Conservation (phyloP, 2,113 vertebrate genomes). For the Tetrao urogallus region DNA sequence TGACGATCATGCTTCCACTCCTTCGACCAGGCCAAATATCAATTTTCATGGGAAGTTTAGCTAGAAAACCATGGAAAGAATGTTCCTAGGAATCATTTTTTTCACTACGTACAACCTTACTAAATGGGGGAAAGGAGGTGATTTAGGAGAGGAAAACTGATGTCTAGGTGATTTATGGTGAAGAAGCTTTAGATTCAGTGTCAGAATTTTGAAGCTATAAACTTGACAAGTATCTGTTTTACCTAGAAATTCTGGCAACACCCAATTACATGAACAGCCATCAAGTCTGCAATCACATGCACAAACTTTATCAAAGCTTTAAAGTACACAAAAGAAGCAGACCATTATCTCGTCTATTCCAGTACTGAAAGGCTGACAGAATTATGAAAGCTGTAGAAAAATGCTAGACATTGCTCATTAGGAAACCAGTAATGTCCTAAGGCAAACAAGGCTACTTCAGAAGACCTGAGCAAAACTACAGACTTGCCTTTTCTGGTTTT, state of each 20-base stretch:
- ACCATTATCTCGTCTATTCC: not conserved
- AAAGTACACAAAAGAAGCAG: not conserved
- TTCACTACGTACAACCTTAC: not conserved
- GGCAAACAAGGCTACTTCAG: not conserved
- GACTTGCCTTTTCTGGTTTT: constrained; percentile 68
- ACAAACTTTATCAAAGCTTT: not conserved
- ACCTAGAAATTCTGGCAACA: not conserved
- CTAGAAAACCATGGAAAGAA: constrained; percentile 12
- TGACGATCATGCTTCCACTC: constrained; percentile 75
- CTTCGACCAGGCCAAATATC: constrained; percentile 72
- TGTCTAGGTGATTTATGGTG: not conserved
- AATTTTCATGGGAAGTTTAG: constrained; percentile 9
- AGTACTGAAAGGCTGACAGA: not conserved
- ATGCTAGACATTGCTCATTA: not conserved
- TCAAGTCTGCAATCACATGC: not conserved
- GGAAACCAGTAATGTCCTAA: not conserved
- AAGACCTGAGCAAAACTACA: not conserved
- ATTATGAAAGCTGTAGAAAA: not conserved
- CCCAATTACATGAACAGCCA: not conserved
- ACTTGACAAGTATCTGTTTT: not conserved
- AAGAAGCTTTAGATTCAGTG: not conserved
- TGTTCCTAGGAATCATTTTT: not conserved
- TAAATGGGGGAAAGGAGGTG: not conserved
- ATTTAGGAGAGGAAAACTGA: not conserved
- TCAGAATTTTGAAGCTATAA: not conserved